Percentiles rank a stretch among this genome's conserved stretches.
Evolutionary conservation across 2,797 vertebrate species (phyloP).

Genomic region (Lophotriccus pileatus): DNA sequence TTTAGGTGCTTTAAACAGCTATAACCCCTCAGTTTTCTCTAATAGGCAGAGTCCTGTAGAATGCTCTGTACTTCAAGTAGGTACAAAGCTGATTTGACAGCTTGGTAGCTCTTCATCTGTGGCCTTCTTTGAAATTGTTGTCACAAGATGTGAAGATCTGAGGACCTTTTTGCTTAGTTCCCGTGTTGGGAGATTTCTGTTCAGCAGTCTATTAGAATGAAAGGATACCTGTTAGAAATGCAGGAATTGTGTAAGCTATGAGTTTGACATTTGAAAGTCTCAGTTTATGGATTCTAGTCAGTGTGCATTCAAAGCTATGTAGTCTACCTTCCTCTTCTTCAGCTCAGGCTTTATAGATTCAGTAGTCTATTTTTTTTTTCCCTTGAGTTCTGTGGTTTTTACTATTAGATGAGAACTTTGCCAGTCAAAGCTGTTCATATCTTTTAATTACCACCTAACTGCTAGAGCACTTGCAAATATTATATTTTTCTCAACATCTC

Average conservation of each 20-base stretch:
- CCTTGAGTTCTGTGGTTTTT: accelerated
- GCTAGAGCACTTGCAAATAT: background rate
- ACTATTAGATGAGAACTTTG: background rate
- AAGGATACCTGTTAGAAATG: background rate
- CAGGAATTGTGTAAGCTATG: background rate
- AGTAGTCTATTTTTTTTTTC: background rate
- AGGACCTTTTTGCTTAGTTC: background rate
- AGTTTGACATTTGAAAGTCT: background rate
- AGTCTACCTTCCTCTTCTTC: background rate
- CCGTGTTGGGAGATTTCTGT: background rate
- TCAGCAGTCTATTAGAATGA: background rate
- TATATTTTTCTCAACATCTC: background rate
- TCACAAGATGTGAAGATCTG: background rate
- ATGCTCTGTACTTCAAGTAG: background rate
- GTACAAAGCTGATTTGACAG: background rate
- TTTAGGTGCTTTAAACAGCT: background rate
- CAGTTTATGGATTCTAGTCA: background rate
- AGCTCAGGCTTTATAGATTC: background rate
- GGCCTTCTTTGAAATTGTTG: background rate
- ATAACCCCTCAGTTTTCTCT: background rate
- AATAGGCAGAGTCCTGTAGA: background rate
- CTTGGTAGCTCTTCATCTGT: background rate
- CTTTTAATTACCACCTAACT: background rate
- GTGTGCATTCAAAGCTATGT: background rate
- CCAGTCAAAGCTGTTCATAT: background rate